Conservation (phyloP, 1,140 invertebrate genomes). For the Drosophila ohnishii region DNA sequence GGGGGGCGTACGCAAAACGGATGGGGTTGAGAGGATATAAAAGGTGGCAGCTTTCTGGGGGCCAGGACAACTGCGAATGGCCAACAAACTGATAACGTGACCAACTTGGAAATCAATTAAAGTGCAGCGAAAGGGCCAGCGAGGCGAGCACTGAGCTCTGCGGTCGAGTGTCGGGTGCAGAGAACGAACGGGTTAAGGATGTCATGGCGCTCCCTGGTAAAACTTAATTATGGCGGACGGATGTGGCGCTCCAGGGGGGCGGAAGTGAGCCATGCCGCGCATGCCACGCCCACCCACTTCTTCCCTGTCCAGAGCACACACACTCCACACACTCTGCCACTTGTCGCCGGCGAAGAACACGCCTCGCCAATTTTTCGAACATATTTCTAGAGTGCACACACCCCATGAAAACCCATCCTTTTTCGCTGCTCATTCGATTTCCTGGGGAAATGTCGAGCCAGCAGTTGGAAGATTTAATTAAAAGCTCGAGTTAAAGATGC, state of each 20-base stretch:
- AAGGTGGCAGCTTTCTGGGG: neutral
- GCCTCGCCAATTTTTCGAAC: conserved; percentile 76
- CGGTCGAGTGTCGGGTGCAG: conserved; percentile 11
- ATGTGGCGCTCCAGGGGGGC: conserved; percentile 70
- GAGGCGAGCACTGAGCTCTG: conserved; percentile 9
- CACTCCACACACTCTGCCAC: conserved; percentile 22
- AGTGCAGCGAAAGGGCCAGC: conserved; percentile 51
- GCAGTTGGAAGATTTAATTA: conserved; percentile 47
- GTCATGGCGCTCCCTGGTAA: conserved; percentile 27
- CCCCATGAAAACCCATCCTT: neutral
- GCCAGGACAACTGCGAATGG: conserved; percentile 57
- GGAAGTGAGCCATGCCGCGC: conserved; percentile 61
- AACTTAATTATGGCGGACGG: conserved; percentile 78
- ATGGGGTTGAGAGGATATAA: conserved; percentile 2
- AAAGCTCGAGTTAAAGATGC: conserved; percentile 38
- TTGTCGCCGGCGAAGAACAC: conserved; percentile 60
- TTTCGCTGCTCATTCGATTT: conserved; percentile 12
- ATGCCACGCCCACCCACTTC: conserved; percentile 38
- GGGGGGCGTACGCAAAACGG: conserved; percentile 26
- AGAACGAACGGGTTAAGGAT: conserved; percentile 13
- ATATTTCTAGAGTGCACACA: conserved; percentile 67
- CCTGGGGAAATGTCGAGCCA: conserved; percentile 40
- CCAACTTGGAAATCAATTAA: conserved; percentile 78
- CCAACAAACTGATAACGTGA: conserved; percentile 68
- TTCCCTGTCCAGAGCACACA: conserved; percentile 7